Evolutionary conservation across 2,888 invertebrate species (phyloP).

Genomic region (Habroteleia sp.): DNA sequence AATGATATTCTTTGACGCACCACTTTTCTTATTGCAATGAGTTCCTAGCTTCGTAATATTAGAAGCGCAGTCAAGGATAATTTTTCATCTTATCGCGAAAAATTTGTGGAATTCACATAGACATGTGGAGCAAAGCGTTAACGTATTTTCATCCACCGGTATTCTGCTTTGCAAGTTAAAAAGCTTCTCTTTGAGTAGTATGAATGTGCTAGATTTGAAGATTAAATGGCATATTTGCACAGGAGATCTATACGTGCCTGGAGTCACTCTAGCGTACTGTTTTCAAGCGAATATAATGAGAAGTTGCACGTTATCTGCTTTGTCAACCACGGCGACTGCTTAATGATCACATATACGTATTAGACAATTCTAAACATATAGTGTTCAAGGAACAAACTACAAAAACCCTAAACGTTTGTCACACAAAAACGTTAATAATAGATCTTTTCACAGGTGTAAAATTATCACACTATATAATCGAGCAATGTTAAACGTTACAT

Average conservation of each 20-base stretch:
- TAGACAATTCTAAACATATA: constrained; percentile 33
- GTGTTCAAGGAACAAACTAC: too few species aligned
- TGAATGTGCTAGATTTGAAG: constrained; percentile 35
- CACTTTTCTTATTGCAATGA: constrained; percentile 49
- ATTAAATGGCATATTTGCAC: constrained; percentile 46
- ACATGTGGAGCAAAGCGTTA: constrained; percentile 1
- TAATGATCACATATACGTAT: constrained; percentile 34
- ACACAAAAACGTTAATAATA: too few species aligned
- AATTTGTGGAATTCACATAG: constrained; percentile 17
- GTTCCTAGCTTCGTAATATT: constrained; percentile 24
- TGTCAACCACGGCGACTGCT: constrained; percentile 26
- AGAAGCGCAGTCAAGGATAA: constrained; percentile 45
- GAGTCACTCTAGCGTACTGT: constrained; percentile 25
- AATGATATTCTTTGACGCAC: constrained; percentile 59
- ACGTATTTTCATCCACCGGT: constrained; percentile 1
- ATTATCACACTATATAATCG: too few species aligned
- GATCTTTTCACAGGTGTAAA: too few species aligned
- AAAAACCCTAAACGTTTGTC: too few species aligned
- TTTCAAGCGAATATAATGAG: constrained; percentile 43
- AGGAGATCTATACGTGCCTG: constrained; percentile 11
- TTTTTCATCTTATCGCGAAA: constrained; percentile 42
- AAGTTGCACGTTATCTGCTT: constrained; percentile 44
- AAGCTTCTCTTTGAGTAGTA: constrained; percentile 31
- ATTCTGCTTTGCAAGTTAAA: constrained; percentile 29
- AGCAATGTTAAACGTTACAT: too few species aligned